phyloP scores from a whole-genome alignment of 2,797 vertebrate species.

The Ataeniobius toweri region DNA sequence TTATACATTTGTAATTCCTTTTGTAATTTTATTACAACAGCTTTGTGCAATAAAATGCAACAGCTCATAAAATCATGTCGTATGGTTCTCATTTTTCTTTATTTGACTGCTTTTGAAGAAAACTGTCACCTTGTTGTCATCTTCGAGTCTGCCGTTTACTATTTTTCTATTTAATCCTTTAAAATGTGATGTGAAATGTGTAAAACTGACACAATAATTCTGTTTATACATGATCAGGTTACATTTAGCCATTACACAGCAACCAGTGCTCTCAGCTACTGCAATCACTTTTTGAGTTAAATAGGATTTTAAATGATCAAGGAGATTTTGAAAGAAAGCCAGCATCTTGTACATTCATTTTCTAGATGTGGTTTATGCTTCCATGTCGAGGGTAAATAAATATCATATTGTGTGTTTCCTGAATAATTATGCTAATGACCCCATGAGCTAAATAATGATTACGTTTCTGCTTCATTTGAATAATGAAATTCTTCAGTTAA shows the following conservation, averaged over 20 bases:
- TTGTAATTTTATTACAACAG: too few species aligned
- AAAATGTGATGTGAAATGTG: background rate
- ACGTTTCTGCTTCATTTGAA: constrained; percentile 68
- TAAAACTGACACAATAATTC: background rate
- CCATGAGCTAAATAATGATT: constrained; percentile 60
- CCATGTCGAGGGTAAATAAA: constrained; percentile 61
- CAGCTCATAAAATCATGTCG: background rate
- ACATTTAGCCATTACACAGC: constrained; percentile 32
- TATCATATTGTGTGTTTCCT: constrained; percentile 41
- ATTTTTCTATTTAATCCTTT: background rate
- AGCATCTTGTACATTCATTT: constrained; percentile 6
- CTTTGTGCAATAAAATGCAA: background rate
- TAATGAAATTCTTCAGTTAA: constrained; percentile 64
- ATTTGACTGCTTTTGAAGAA: background rate
- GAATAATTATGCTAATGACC: constrained; percentile 63
- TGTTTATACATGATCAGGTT: background rate
- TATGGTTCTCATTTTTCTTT: background rate
- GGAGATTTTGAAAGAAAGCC: background rate
- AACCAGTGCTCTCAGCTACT: constrained; percentile 46
- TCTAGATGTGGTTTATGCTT: constrained; percentile 35
- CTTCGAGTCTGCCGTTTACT: background rate
- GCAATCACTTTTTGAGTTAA: constrained; percentile 25
- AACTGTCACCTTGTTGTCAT: background rate
- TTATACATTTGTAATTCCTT: too few species aligned
- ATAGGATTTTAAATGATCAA: constrained; percentile 20